A percentile compares a stretch with the other conserved stretches of the same genome.
phyloP scores from a whole-genome alignment of 53 echinoderm and acorn worm species.

The Holothuria leucospilota region DNA sequence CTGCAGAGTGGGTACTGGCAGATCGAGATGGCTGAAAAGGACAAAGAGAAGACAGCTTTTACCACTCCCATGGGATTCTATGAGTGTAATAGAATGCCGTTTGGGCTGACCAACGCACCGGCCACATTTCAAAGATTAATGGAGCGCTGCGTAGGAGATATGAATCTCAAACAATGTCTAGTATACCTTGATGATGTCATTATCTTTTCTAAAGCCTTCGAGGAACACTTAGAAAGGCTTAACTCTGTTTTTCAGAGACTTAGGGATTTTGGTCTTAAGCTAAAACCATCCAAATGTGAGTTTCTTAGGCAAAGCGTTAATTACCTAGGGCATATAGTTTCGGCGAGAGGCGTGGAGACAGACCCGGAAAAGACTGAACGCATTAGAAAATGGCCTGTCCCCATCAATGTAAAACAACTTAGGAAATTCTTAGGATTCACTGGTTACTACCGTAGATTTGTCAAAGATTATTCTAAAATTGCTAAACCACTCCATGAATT shows the following conservation, averaged over 20 bases:
- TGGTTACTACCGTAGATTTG: background rate
- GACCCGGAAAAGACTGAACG: conserved; percentile 58
- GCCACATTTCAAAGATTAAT: conserved; percentile 57
- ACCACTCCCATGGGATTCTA: conserved; percentile 58
- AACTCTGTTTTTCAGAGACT: conserved; percentile 53
- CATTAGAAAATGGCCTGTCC: conserved; percentile 58
- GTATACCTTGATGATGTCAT: conserved; percentile 65
- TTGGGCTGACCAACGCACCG: conserved; percentile 59
- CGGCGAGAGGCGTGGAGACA: conserved; percentile 49
- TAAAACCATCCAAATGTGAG: conserved; percentile 62
- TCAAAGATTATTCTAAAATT: conserved; percentile 54
- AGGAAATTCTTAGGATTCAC: conserved; percentile 65
- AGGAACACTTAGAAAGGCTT: conserved; percentile 44
- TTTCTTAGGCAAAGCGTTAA: conserved; percentile 54
- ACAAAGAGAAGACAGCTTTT: background rate
- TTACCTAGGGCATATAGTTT: conserved; percentile 62
- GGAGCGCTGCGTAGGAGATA: conserved; percentile 58
- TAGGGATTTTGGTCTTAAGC: conserved; percentile 52
- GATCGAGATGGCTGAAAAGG: background rate
- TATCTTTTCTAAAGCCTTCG: conserved; percentile 39
- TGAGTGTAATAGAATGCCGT: conserved; percentile 60
- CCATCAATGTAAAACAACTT: conserved; percentile 45
- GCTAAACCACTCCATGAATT: conserved; percentile 54
- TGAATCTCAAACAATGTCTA: conserved; percentile 47
- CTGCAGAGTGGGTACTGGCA: conserved; percentile 18